Evolutionary conservation across 2,113 vertebrate genomes (phyloP).

Genomic region (Vimba vimba): DNA sequence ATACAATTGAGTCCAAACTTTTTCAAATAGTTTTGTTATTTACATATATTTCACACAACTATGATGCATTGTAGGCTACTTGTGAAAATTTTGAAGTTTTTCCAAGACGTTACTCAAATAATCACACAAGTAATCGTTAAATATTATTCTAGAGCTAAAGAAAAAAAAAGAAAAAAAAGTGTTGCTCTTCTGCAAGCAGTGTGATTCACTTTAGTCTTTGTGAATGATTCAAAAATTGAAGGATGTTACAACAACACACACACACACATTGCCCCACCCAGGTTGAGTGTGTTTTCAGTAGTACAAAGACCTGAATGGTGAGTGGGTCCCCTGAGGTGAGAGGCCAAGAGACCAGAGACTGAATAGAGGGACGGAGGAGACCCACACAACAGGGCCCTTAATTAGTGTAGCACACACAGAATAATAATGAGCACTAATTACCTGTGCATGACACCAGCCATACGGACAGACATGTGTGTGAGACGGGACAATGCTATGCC

Average conservation of each 20-base stretch:
- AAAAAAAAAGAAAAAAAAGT: too few species aligned
- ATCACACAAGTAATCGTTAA: neutral
- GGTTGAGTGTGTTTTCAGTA: constrained; percentile 36
- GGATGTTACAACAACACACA: constrained; percentile 15
- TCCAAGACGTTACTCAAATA: neutral
- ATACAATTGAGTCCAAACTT: too few species aligned
- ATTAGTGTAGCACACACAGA: constrained; percentile 84
- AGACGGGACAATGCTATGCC: constrained; percentile 41
- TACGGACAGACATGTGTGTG: constrained; percentile 65
- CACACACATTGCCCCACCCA: constrained; percentile 41
- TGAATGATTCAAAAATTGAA: neutral
- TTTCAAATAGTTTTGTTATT: too few species aligned
- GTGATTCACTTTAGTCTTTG: neutral
- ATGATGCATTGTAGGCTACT: too few species aligned
- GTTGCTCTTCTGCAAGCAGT: neutral
- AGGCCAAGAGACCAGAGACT: constrained; percentile 71
- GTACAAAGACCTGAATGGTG: constrained; percentile 41
- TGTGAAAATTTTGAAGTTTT: neutral
- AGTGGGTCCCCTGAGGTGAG: constrained; percentile 39
- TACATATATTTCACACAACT: too few species aligned
- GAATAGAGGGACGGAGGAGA: constrained; percentile 67
- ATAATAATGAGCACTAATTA: constrained; percentile 88
- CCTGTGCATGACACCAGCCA: constrained; percentile 74
- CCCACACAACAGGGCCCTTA: constrained; percentile 79
- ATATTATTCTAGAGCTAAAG: neutral